Conservation (phyloP, 2,113 vertebrate species). For the Takifugu flavidus region DNA sequence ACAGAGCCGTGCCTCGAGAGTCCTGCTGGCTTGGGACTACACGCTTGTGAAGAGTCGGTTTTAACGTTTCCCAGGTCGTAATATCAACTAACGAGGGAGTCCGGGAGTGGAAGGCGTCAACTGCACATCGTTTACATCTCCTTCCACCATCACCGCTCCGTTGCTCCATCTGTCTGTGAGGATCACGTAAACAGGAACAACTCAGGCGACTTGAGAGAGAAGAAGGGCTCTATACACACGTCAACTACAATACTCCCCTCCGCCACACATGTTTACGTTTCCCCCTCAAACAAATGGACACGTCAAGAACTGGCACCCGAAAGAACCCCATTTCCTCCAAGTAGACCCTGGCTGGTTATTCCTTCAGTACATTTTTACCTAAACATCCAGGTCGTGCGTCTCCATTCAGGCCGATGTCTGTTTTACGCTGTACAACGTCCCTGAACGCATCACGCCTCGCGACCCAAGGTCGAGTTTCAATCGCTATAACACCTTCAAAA, state of each 20-base stretch:
- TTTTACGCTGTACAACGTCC: no score
- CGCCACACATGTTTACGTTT: constrained; percentile 55
- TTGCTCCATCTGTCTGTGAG: constrained; percentile 51
- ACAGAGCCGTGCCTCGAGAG: no score
- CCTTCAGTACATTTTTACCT: no score
- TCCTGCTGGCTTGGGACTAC: no score
- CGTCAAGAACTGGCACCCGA: constrained; percentile 13
- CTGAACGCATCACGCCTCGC: no score
- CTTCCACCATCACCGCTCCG: neutral
- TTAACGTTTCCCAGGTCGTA: no score
- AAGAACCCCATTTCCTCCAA: constrained; percentile 17
- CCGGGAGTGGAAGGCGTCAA: no score
- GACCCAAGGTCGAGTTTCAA: no score
- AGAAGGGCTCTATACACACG: constrained; percentile 54
- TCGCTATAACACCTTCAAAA: no score
- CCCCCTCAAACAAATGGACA: constrained; percentile 26
- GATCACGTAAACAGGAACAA: constrained; percentile 71
- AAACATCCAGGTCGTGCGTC: neutral
- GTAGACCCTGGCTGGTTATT: neutral
- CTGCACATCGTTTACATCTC: no score
- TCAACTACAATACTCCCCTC: constrained; percentile 51
- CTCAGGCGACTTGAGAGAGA: constrained; percentile 59
- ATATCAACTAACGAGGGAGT: no score
- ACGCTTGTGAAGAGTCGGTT: no score
- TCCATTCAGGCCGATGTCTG: neutral